Conservation (phyloP, 2,113 vertebrate genomes). For the Charadrius vociferus region DNA sequence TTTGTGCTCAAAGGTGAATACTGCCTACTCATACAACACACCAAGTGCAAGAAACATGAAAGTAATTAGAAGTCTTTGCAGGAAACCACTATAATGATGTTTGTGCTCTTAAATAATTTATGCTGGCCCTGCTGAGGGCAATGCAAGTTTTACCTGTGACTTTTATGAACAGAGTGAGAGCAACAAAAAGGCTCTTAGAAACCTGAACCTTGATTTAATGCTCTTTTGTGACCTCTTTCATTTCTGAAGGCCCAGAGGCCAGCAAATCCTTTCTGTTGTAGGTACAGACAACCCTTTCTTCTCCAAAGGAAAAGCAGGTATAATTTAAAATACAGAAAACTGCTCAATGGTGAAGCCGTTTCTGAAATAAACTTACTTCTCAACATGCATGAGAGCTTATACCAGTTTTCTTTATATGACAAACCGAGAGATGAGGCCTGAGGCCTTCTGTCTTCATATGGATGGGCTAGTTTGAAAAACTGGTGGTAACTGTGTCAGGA, state of each 20-base stretch:
- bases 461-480: neutral
- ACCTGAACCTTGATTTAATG: neutral
- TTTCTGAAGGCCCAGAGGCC: neutral
- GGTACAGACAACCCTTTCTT: neutral
- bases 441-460: neutral
- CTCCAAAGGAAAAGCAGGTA: neutral
- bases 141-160: neutral
- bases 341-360: neutral
- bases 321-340: neutral
- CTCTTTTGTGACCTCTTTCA: neutral
- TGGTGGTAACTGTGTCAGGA: no score
- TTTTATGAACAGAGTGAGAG: neutral
- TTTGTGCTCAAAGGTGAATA: slow-evolving; percentile 89
- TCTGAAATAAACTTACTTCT: neutral
- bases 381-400: neutral
- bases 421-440: neutral
- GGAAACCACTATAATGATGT: neutral
- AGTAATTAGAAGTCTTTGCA: neutral
- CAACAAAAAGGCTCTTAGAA: neutral
- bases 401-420: neutral
- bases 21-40: neutral
- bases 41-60: neutral
- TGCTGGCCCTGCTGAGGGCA: neutral
- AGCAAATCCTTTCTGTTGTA: neutral
- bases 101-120: neutral